Percentiles rank a stretch among this genome's conserved stretches.
phyloP scores from a whole-genome alignment of 1,140 invertebrate genomes.

The Meloidogyne exigua region DNA sequence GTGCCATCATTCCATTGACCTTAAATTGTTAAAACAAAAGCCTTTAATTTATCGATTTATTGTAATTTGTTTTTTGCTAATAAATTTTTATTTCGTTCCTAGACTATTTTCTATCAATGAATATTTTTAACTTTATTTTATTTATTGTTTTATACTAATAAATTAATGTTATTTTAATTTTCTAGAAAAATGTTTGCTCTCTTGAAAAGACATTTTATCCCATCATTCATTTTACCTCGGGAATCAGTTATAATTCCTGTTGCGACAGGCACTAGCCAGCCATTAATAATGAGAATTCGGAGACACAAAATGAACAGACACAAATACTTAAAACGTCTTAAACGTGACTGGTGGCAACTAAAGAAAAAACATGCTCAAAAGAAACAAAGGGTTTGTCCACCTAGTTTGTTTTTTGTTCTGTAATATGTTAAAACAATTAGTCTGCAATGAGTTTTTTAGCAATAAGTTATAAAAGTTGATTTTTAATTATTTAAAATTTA shows the following conservation, averaged over 20 bases:
- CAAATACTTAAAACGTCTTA: constrained; percentile 55
- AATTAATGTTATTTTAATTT: background rate
- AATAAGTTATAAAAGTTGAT: too few relatives aligned
- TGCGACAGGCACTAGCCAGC: constrained; percentile 1
- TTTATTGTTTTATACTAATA: too few relatives aligned
- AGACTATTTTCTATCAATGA: too few relatives aligned
- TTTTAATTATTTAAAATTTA: background rate
- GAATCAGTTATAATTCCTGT: background rate
- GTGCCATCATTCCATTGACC: too few relatives aligned
- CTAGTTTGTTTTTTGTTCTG: constrained; percentile 10
- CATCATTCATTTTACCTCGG: constrained; percentile 1
- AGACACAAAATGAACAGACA: constrained; percentile 63
- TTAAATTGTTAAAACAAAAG: too few relatives aligned
- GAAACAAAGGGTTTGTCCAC: constrained; percentile 43
- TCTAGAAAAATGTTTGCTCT: background rate
- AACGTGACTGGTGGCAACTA: constrained; percentile 59
- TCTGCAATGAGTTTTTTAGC: too few relatives aligned
- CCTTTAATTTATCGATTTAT: too few relatives aligned
- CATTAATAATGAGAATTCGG: constrained; percentile 22
- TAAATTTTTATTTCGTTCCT: too few relatives aligned
- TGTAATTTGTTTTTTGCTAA: too few relatives aligned
- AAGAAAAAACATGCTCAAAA: constrained; percentile 55
- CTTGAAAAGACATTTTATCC: background rate
- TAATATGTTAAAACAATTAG: background rate
- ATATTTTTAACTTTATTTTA: too few relatives aligned